Evolutionary conservation across 1,140 invertebrate genomes (phyloP).

Genomic region (Oscheius sp.): DNA sequence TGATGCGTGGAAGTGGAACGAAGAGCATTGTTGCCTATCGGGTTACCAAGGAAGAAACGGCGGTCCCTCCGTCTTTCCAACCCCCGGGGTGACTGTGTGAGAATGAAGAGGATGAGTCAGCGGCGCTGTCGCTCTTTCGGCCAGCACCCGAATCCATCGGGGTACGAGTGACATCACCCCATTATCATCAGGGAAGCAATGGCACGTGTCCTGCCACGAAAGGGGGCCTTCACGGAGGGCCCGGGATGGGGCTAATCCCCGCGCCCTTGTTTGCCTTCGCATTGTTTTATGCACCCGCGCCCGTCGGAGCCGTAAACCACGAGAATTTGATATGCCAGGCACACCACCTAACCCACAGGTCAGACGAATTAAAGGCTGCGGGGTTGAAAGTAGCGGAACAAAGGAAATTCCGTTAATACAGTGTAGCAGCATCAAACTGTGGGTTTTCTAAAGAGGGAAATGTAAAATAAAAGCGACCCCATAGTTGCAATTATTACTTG

Average conservation of each 20-base stretch:
- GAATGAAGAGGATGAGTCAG: not conserved
- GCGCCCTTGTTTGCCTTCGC: not conserved
- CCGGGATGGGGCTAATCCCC: not conserved
- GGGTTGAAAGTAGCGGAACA: not conserved
- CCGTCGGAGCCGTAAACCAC: too few species aligned
- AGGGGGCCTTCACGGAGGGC: not conserved
- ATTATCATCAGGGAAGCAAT: too few species aligned
- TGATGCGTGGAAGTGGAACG: constrained; percentile 7
- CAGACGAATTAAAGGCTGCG: too few species aligned
- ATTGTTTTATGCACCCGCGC: not conserved
- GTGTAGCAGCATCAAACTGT: too few species aligned
- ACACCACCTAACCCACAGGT: too few species aligned
- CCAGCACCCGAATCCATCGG: not conserved
- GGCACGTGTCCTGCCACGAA: too few species aligned
- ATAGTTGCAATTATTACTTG: too few species aligned
- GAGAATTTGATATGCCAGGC: too few species aligned
- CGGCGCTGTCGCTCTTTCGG: not conserved
- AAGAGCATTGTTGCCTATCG: not conserved
- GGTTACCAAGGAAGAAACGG: constrained; percentile 3
- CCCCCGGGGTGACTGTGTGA: not conserved
- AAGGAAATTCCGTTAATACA: not conserved
- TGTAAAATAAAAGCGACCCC: too few species aligned
- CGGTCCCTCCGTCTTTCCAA: not conserved
- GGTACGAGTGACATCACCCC: not conserved
- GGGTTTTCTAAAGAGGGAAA: too few species aligned